Evolutionary conservation across 2,888 invertebrate species (phyloP).

Genomic region (Brenthis daphne): DNA sequence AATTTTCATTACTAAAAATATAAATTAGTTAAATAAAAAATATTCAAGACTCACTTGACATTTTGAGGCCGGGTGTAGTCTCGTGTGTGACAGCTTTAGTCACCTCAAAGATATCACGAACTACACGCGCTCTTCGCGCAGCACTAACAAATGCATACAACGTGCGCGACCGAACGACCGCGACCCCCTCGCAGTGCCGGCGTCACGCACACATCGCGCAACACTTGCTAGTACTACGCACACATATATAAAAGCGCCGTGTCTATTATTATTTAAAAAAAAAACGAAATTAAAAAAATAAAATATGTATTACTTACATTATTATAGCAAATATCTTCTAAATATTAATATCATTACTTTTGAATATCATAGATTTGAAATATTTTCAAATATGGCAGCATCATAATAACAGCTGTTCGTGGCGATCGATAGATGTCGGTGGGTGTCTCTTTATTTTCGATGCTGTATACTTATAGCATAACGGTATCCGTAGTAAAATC

Average conservation of each 20-base stretch:
- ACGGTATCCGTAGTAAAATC: constrained; percentile 79
- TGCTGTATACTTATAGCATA: constrained; percentile 60
- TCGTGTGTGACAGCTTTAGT: constrained; percentile 72
- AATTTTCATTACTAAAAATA: not conserved
- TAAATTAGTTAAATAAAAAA: constrained; percentile 16
- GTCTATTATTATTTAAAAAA: not conserved
- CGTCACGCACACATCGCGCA: constrained; percentile 35
- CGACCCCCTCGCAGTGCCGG: constrained; percentile 53
- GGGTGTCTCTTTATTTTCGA: constrained; percentile 79
- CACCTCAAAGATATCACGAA: constrained; percentile 68
- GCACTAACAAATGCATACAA: constrained; percentile 69
- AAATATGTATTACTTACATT: not conserved
- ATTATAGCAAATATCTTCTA: not conserved
- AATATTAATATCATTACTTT: constrained; percentile 3
- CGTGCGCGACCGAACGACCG: constrained; percentile 60
- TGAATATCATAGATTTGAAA: not conserved
- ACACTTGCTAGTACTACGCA: not conserved
- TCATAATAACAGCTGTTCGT: constrained; percentile 65
- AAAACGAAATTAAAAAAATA: not conserved
- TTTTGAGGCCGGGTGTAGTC: constrained; percentile 74
- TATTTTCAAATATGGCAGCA: constrained; percentile 56
- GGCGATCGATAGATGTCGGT: constrained; percentile 81
- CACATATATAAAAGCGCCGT: not conserved
- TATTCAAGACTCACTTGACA: constrained; percentile 70
- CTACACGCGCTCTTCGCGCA: constrained; percentile 75